These are phyloP conservation scores for Xestia c-nigrum DNA, from an alignment of 2,888 invertebrate species.

Conservation along the genomic window DNA sequence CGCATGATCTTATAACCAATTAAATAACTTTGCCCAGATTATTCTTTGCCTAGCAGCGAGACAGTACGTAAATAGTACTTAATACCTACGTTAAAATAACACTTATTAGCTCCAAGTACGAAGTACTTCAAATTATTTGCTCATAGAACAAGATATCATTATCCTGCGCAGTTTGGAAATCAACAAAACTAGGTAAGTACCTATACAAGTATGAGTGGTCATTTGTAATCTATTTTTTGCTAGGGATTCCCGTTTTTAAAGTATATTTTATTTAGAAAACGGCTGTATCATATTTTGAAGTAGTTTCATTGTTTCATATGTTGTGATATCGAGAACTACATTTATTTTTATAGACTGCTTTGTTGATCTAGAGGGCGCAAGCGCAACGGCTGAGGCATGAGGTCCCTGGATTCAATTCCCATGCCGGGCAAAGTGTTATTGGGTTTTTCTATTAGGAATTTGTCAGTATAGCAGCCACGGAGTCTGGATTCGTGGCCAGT, in stretches of 20 bases:
- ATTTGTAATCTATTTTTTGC: neutral
- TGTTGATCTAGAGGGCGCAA: no score
- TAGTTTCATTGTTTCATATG: neutral
- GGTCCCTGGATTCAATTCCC: no score
- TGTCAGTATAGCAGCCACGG: no score
- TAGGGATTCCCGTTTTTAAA: slow-evolving; percentile 22
- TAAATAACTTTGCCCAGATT: neutral
- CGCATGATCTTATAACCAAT: no score
- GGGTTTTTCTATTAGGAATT: no score
- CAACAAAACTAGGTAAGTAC: neutral
- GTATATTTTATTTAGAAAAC: neutral
- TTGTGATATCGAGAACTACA: neutral
- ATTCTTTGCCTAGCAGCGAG: neutral
- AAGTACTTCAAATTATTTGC: slow-evolving; percentile 30
- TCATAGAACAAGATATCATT: slow-evolving; percentile 13
- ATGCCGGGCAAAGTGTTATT: no score
- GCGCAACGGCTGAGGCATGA: no score
- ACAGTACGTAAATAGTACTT: neutral
- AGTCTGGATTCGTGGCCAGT: no score
- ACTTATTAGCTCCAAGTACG: neutral
- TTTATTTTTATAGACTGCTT: no score
- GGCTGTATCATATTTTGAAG: neutral
- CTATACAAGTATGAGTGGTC: neutral
- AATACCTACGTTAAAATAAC: neutral
- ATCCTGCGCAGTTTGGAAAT: slow-evolving; percentile 12